Conservation (phyloP, 2,113 vertebrate species). For the Scomber japonicus region DNA sequence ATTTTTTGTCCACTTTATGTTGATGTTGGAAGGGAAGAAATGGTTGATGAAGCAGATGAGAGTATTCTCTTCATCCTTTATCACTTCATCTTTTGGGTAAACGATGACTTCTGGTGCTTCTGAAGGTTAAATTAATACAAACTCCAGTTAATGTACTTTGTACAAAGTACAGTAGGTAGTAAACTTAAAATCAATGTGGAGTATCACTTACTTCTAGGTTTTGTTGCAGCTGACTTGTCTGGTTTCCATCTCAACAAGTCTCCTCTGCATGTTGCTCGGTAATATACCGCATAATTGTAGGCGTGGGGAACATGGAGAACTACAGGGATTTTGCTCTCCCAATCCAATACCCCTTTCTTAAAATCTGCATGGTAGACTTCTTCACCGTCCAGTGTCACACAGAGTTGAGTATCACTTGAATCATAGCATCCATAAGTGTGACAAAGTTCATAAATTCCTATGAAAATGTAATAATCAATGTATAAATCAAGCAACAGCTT, state of each 20-base stretch:
- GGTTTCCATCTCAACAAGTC: background rate
- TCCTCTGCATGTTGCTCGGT: background rate
- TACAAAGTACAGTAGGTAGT: background rate
- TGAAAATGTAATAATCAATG: background rate
- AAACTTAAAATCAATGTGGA: background rate
- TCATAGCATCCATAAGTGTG: constrained; percentile 20
- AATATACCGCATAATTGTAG: background rate
- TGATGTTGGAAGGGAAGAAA: constrained; percentile 44
- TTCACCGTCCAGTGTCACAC: constrained; percentile 12
- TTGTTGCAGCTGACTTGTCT: background rate
- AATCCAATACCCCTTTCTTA: background rate
- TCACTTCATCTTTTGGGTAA: constrained; percentile 40
- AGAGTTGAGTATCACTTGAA: constrained; percentile 1
- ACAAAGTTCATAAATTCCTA: constrained; percentile 25
- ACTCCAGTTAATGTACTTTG: background rate
- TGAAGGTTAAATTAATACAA: constrained; percentile 11
- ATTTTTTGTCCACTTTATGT: constrained; percentile 61
- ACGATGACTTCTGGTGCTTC: constrained; percentile 40
- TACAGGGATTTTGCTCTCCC: constrained; percentile 8
- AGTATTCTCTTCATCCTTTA: constrained; percentile 39
- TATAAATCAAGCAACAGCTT: background rate
- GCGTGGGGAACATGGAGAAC: background rate
- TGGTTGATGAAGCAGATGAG: constrained; percentile 55
- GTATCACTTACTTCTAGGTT: constrained; percentile 4
- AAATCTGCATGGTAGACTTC: constrained; percentile 20